Percentiles rank a stretch among this genome's conserved stretches.
Conservation (phyloP, 2,113 vertebrate genomes). For the Corythaixoides concolor region DNA sequence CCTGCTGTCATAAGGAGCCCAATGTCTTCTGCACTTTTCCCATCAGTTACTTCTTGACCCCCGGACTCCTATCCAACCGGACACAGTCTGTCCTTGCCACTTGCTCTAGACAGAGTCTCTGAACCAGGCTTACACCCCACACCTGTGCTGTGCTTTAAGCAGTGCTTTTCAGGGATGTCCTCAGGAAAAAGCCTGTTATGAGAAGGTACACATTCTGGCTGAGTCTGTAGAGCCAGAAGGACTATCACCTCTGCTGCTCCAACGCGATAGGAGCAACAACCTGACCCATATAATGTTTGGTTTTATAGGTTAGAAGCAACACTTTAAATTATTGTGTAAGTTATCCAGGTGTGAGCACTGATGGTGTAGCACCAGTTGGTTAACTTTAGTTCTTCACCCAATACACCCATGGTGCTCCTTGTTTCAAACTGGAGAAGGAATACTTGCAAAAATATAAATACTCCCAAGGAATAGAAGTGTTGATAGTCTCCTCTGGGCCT, state of each 20-base stretch:
- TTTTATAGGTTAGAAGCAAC: background rate
- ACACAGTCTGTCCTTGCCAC: background rate
- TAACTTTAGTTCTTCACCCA: background rate
- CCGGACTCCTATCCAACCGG: background rate
- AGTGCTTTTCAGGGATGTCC: background rate
- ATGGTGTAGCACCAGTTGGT: background rate
- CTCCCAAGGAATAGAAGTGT: background rate
- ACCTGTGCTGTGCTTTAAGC: background rate
- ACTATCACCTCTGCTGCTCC: background rate
- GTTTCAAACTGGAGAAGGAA: background rate
- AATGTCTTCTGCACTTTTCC: background rate
- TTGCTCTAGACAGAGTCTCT: background rate
- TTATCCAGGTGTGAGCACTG: background rate
- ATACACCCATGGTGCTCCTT: rapidly evolving
- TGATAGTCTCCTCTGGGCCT: background rate
- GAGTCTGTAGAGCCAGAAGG: background rate
- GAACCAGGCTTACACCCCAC: background rate
- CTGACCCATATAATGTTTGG: background rate
- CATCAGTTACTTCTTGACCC: background rate
- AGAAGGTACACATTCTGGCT: background rate
- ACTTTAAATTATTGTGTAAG: background rate
- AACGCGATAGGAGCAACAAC: background rate
- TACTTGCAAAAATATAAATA: background rate
- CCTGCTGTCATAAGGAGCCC: background rate
- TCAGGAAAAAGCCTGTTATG: background rate